phyloP scores from a whole-genome alignment of 1,140 invertebrate genomes.

The Musca vetustissima region DNA sequence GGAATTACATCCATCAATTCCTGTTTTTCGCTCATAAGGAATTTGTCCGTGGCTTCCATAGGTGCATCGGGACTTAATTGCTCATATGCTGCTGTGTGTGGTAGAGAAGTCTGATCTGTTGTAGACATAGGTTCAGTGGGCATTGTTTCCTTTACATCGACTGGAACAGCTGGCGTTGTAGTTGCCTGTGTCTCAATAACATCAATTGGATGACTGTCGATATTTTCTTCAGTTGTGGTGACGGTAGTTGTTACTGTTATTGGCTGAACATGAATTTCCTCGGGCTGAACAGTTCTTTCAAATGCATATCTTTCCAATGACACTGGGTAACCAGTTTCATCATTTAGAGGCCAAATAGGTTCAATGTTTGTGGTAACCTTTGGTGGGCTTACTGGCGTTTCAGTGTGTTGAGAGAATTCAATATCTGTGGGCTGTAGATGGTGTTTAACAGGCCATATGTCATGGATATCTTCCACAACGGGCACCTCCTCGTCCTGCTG shows the following conservation, averaged over 20 bases:
- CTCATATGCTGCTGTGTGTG: too few species aligned
- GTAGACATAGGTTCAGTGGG: neutral
- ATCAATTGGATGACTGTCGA: too few species aligned
- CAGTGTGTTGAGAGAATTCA: conserved; percentile 47
- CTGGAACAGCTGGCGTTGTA: neutral
- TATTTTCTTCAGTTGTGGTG: conserved; percentile 9
- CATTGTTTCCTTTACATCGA: neutral
- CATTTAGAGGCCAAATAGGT: conserved; percentile 48
- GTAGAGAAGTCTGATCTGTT: too few species aligned
- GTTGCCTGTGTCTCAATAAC: conserved; percentile 20
- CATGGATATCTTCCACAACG: conserved; percentile 44
- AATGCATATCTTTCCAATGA: conserved; percentile 44
- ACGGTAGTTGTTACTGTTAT: conserved; percentile 28
- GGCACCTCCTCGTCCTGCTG: conserved; percentile 17
- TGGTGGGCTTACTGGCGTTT: conserved; percentile 22
- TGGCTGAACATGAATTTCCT: neutral
- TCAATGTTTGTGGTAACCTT: conserved; percentile 31
- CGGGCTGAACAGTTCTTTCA: conserved; percentile 29
- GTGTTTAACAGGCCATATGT: conserved; percentile 52
- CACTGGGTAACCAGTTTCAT: conserved; percentile 47
- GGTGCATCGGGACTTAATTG: neutral
- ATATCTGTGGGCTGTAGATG: conserved; percentile 46
- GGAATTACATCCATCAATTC: too few species aligned
- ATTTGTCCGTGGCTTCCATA: neutral
- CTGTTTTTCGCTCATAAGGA: neutral